phyloP scores from a whole-genome alignment of 2,113 vertebrate genomes.

The Vulpes lagopus region DNA sequence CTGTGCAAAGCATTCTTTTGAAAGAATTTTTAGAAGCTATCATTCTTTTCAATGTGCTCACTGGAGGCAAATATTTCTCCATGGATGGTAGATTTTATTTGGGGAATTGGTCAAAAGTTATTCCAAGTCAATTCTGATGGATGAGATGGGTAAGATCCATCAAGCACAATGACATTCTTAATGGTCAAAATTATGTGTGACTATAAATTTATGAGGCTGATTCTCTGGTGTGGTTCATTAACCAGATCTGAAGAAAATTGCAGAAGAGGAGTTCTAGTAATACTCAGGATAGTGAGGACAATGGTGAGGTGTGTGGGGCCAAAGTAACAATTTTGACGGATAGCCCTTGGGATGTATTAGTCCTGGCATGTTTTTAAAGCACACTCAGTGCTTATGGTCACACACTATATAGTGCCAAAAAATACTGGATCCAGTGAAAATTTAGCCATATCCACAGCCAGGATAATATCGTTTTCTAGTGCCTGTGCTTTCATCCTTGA shows the following conservation, averaged over 20 bases:
- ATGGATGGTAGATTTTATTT: conserved; percentile 74
- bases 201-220: conserved; percentile 75
- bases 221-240: conserved; percentile 76
- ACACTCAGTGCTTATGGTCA: conserved; percentile 35
- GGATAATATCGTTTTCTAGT: background rate
- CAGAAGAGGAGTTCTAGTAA: conserved; percentile 37
- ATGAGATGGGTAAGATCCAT: conserved; percentile 67
- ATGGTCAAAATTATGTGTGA: conserved; percentile 73
- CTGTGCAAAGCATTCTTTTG: conserved; percentile 2
- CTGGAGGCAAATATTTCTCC: conserved; percentile 66
- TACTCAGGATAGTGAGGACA: background rate
- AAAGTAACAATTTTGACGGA: conserved; percentile 55
- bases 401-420: background rate
- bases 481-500: background rate
- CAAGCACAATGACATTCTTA: conserved; percentile 63
- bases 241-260: conserved; percentile 72
- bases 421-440: background rate
- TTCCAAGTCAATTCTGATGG: conserved; percentile 78
- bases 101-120: conserved; percentile 76
- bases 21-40: conserved; percentile 65
- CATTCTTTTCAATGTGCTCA: conserved; percentile 73
- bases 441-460: background rate
- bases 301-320: background rate
- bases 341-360: background rate
- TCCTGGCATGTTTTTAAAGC: conserved; percentile 63